Evolutionary conservation across 2,888 invertebrate genomes (phyloP), one percentile per base, ranked within the genome.

Genomic region (Danaus chrysippus): DNA sequence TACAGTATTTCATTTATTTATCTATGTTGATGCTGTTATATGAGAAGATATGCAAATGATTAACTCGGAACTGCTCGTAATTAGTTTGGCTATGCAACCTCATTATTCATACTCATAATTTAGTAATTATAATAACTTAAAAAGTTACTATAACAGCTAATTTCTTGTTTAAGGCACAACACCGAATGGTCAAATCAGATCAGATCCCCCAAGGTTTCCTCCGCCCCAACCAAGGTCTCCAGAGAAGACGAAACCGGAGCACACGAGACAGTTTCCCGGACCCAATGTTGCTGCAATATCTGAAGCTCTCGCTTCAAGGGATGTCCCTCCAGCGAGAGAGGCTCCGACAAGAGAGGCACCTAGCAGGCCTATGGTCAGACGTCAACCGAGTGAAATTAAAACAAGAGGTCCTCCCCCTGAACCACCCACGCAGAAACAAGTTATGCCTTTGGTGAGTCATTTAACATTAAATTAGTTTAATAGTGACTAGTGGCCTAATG

Each of bases 341-440:
- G 94, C 95, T 8, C 70, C 74, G 0, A 71, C 78, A 1, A 69
- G 76, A 59, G 73, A 83, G 17, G 71, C 79, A 19, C 76, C 84
- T 1, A 70, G 76, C 6, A 76, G 83, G 62, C 83, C 81, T 1
- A 72, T 68, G 63, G 82, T 85, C 13, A 82, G 79, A 73, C 78
- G 90, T 67, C 89, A 89, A 64, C 85, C 88, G 1, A 88, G 87
- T 63, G 88, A 88, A 68, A 81, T 77, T 11, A 79, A 84, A 67
- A 76, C 79, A 68, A 92, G 96, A 73, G 96, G 96, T 54, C 96
- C 96, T 42, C 97, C 97, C 42, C 97, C 97, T 11, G 94, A 95
- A 71, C 95, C 96, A 23, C 96, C 96, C 61, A 93, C 94, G 57
- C 93, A 92, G 75, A 94, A 95, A 76, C 93, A 94, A 61, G 92